Percentiles rank a stretch among this genome's conserved stretches.
Conservation (phyloP, 2,888 invertebrate genomes). For the Embidobia sp. region DNA sequence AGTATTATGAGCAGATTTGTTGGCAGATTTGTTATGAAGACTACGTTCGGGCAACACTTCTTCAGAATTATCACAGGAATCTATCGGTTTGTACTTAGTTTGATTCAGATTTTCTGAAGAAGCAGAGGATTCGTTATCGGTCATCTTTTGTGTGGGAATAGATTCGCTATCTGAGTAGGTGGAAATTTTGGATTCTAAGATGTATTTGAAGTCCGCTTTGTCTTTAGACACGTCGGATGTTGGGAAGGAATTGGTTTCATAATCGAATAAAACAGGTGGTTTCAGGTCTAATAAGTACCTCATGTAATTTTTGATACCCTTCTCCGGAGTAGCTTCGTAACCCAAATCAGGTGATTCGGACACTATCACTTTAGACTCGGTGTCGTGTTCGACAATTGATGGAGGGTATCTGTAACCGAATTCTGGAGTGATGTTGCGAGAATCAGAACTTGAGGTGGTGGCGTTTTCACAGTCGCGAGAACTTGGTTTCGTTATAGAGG, state of each 20-base stretch:
- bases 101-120: not conserved
- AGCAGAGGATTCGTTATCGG: not conserved
- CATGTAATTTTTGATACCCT: slow-evolving; percentile 7
- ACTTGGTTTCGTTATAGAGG: slow-evolving; percentile 25
- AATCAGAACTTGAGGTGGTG: slow-evolving; percentile 11
- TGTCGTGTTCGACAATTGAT: not conserved
- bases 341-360: slow-evolving; percentile 30
- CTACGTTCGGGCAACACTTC: too few relatives aligned
- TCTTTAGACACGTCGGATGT: not conserved
- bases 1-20: too few relatives aligned
- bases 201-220: not conserved
- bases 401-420: slow-evolving; percentile 7
- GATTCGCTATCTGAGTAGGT: slow-evolving; percentile 1
- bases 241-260: slow-evolving; percentile 8
- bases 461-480: slow-evolving; percentile 3
- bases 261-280: not conserved
- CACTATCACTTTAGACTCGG: not conserved
- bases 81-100: not conserved
- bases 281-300: slow-evolving; percentile 30
- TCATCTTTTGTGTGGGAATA: not conserved
- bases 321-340: slow-evolving; percentile 21
- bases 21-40: too few relatives aligned
- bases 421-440: slow-evolving; percentile 41
- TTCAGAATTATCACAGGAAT: too few relatives aligned
- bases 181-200: not conserved